Evolutionary conservation across 2,113 vertebrate species (phyloP).

Genomic region (Silurus glanis): DNA sequence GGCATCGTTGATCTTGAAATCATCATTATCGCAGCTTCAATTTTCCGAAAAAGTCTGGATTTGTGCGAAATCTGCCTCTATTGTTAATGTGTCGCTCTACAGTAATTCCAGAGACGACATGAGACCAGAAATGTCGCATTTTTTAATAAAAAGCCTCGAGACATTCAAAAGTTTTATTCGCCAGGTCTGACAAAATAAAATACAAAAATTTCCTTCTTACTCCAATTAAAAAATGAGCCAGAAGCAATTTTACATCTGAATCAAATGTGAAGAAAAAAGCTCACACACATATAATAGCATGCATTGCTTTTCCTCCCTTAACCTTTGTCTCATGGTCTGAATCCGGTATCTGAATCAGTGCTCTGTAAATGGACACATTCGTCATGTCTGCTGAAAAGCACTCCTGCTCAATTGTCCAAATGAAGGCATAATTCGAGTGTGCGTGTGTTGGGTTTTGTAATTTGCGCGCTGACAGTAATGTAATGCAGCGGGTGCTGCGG

Average conservation of each 20-base stretch:
- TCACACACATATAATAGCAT: background rate
- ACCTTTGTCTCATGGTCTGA: background rate
- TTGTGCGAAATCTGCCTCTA: no score
- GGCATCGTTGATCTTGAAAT: no score
- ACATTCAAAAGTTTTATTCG: no score
- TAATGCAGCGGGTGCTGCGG: constrained; percentile 57
- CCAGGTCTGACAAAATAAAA: no score
- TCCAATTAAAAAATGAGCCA: background rate
- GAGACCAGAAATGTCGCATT: no score
- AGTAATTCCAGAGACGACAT: no score
- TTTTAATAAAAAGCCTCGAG: no score
- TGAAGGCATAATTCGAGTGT: constrained; percentile 61
- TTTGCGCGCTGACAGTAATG: constrained; percentile 69
- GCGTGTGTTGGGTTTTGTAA: constrained; percentile 60
- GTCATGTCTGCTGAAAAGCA: constrained; percentile 56
- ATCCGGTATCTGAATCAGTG: background rate
- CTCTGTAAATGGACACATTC: constrained; percentile 45
- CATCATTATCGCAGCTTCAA: no score
- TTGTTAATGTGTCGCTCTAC: no score
- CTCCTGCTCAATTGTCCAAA: constrained; percentile 56
- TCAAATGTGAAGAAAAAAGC: background rate
- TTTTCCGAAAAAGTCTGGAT: no score
- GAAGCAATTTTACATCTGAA: background rate
- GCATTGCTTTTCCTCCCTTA: background rate
- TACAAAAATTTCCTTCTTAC: no score